Evolutionary conservation across 2,888 invertebrate species (phyloP).

Genomic region (Seira musarum): DNA sequence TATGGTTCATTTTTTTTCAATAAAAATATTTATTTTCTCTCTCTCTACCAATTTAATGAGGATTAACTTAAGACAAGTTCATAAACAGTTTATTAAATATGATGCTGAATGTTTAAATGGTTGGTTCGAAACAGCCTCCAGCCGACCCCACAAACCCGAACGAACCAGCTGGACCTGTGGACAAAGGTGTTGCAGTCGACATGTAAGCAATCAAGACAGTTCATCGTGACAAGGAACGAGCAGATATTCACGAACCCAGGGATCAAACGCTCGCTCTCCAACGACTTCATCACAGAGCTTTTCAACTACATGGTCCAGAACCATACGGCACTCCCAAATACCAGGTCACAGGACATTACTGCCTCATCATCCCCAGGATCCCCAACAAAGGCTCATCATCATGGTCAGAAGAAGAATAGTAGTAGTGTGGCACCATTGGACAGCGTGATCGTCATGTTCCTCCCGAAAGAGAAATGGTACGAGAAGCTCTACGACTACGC

Average conservation of each 20-base stretch:
- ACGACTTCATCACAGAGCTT: slow-evolving; percentile 44
- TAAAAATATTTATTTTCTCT: no score
- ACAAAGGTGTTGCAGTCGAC: slow-evolving; percentile 27
- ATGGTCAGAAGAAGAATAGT: not conserved
- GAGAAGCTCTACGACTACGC: slow-evolving; percentile 43
- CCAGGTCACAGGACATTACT: not conserved
- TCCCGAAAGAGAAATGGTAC: slow-evolving; percentile 34
- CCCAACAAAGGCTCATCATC: slow-evolving; percentile 2
- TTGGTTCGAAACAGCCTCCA: slow-evolving; percentile 15
- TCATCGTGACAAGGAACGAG: slow-evolving; percentile 34
- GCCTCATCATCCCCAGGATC: not conserved
- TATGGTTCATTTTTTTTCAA: no score
- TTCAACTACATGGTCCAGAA: slow-evolving; percentile 29
- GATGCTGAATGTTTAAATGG: not conserved
- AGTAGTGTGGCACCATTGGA: not conserved
- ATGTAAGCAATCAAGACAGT: slow-evolving; percentile 13
- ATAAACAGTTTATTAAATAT: no score
- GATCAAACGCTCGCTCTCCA: slow-evolving; percentile 13
- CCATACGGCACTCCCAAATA: slow-evolving; percentile 27
- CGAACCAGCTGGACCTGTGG: slow-evolving; percentile 34
- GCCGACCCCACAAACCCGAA: slow-evolving; percentile 25
- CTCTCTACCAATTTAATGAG: no score
- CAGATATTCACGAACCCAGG: slow-evolving; percentile 19
- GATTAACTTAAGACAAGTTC: no score
- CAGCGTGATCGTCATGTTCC: slow-evolving; percentile 30